phyloP scores from a whole-genome alignment of 2,888 invertebrate species.

The Empis livida region DNA sequence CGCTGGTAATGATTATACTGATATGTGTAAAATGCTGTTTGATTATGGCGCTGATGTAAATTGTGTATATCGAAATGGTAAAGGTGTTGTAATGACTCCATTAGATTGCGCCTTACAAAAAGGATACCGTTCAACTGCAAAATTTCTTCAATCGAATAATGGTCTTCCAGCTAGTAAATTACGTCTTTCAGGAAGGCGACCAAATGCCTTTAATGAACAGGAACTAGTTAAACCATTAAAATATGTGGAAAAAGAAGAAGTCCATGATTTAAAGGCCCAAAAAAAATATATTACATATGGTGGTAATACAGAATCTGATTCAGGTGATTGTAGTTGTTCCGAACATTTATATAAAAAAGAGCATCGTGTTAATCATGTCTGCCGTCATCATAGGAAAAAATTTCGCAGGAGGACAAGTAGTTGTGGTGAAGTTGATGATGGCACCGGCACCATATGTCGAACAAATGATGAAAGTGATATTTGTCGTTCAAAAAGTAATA shows the following conservation, averaged over 20 bases:
- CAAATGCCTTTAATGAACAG: slow-evolving; percentile 30
- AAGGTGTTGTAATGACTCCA: slow-evolving; percentile 77
- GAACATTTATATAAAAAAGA: slow-evolving; percentile 28
- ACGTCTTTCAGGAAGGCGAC: slow-evolving; percentile 26
- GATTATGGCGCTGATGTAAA: slow-evolving; percentile 79
- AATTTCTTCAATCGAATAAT: slow-evolving; percentile 82
- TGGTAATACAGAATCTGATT: slow-evolving; percentile 29
- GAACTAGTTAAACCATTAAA: slow-evolving; percentile 31
- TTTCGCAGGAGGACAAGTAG: slow-evolving; percentile 31
- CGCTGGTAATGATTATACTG: slow-evolving; percentile 84
- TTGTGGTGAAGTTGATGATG: slow-evolving; percentile 27
- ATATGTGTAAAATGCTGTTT: slow-evolving; percentile 77
- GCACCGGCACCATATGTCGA: slow-evolving; percentile 15
- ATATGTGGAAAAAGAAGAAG: slow-evolving; percentile 31
- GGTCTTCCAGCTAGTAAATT: slow-evolving; percentile 69
- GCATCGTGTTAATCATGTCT: slow-evolving; percentile 25
- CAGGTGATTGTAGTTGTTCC: slow-evolving; percentile 24
- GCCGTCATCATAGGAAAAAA: slow-evolving; percentile 25
- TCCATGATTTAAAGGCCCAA: slow-evolving; percentile 26
- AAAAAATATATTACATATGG: slow-evolving; percentile 31
- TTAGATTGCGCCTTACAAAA: slow-evolving; percentile 80
- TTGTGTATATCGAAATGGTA: slow-evolving; percentile 66
- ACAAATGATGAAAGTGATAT: slow-evolving; percentile 26
- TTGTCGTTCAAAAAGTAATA: slow-evolving; percentile 35
- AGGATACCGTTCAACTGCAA: slow-evolving; percentile 81